phyloP scores from a whole-genome alignment of 1,140 invertebrate species.

The Zaprionus davidi region DNA sequence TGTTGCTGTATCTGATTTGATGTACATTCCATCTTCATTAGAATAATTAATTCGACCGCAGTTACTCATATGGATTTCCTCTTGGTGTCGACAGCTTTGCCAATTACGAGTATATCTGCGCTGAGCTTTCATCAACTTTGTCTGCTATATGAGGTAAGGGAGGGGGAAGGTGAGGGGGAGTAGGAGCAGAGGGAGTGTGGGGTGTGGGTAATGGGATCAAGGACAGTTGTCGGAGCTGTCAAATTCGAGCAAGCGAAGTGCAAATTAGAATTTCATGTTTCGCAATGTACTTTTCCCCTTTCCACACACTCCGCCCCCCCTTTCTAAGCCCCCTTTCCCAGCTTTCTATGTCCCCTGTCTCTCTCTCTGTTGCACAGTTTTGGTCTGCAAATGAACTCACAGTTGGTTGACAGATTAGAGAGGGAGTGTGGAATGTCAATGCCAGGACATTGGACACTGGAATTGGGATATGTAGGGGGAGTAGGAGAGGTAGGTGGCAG shows the following conservation, averaged over 20 bases:
- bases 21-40: constrained; percentile 25
- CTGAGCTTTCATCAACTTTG: constrained; percentile 14
- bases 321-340: too few species aligned
- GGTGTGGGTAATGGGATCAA: neutral
- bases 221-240: constrained; percentile 4
- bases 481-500: neutral
- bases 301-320: too few species aligned
- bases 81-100: constrained; percentile 9
- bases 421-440: constrained; percentile 19
- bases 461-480: neutral
- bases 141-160: neutral
- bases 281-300: neutral
- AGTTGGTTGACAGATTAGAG: constrained; percentile 33
- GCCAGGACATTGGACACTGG: constrained; percentile 14
- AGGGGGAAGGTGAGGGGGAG: neutral
- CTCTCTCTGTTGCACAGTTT: constrained; percentile 9
- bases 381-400: neutral
- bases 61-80: constrained; percentile 17
- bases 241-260: constrained; percentile 22
- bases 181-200: neutral
- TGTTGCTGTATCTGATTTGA: too few species aligned
- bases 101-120: neutral
- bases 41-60: constrained; percentile 64
- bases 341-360: too few species aligned
- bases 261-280: constrained; percentile 58